Evolutionary conservation across 2,113 vertebrate genomes (phyloP).

Genomic region (Silurus glanis): DNA sequence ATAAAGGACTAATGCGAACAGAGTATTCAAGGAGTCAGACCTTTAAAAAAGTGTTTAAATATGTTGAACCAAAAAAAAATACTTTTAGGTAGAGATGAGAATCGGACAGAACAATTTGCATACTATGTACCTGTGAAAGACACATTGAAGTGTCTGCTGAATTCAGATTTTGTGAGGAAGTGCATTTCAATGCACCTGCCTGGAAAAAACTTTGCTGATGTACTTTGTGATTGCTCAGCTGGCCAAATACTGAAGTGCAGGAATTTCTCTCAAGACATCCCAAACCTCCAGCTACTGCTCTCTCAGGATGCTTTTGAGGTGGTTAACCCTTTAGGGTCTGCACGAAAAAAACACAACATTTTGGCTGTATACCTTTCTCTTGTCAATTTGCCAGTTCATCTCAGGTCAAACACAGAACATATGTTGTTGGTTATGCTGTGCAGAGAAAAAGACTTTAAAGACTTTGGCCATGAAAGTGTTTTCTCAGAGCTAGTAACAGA

Average conservation of each 20-base stretch:
- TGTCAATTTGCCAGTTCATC: neutral
- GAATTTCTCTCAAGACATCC: neutral
- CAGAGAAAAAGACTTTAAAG: neutral
- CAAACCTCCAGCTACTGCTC: neutral
- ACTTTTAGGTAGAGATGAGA: too few relatives aligned
- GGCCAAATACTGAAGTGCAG: neutral
- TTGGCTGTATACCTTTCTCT: neutral
- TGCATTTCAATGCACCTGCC: neutral
- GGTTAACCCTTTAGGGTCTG: neutral
- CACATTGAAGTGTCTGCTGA: too few relatives aligned
- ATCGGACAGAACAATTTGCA: too few relatives aligned
- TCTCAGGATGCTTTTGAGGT: neutral
- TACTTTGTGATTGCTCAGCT: neutral
- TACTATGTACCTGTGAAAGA: too few relatives aligned
- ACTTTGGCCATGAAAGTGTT: neutral
- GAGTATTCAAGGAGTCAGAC: neutral
- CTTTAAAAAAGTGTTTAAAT: neutral
- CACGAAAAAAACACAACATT: neutral
- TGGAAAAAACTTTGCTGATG: neutral
- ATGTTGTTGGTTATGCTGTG: neutral
- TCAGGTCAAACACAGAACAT: neutral
- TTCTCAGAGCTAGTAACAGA: neutral
- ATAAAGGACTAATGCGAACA: neutral
- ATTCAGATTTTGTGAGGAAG: too few relatives aligned
- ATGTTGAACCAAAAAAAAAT: neutral